Percentiles rank a stretch among this genome's conserved stretches.
phyloP scores from a whole-genome alignment of 2,113 vertebrate species.

The Prolemur simus region DNA sequence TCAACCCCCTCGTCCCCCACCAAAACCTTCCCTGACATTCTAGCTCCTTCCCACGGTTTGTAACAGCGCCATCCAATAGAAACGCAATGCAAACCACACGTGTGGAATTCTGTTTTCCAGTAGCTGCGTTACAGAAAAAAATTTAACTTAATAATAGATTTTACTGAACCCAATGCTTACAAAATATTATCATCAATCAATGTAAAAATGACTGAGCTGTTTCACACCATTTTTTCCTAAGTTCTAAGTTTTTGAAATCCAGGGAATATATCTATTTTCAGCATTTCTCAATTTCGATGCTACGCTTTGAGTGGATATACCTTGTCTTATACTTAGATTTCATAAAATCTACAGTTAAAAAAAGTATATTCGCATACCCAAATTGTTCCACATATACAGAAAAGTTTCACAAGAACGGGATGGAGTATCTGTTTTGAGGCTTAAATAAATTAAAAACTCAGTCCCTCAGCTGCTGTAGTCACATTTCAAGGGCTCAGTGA shows the following conservation, averaged over 20 bases:
- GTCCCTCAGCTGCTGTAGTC: not conserved
- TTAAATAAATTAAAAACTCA: not conserved
- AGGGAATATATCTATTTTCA: too few relatives aligned
- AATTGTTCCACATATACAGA: not conserved
- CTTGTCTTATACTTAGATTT: not conserved
- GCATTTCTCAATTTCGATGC: not conserved
- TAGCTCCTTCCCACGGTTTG: not conserved
- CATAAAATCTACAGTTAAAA: not conserved
- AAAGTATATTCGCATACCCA: not conserved
- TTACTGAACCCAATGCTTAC: not conserved
- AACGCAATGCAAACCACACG: rapidly evolving
- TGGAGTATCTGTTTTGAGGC: not conserved
- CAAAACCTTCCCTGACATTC: not conserved
- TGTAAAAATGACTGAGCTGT: not conserved
- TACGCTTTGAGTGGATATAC: not conserved
- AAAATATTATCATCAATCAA: not conserved
- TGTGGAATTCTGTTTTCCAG: not conserved
- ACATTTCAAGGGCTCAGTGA: not conserved
- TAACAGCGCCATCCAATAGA: rapidly evolving
- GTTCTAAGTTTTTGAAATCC: not conserved
- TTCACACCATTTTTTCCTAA: not conserved
- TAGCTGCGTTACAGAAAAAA: not conserved
- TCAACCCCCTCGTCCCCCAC: not conserved
- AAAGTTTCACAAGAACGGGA: not conserved
- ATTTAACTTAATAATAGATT: not conserved